These are phyloP conservation scores for Parapristionchus giblindavisi DNA, from an alignment of 2,888 invertebrate species.

Conservation along the genomic window DNA sequence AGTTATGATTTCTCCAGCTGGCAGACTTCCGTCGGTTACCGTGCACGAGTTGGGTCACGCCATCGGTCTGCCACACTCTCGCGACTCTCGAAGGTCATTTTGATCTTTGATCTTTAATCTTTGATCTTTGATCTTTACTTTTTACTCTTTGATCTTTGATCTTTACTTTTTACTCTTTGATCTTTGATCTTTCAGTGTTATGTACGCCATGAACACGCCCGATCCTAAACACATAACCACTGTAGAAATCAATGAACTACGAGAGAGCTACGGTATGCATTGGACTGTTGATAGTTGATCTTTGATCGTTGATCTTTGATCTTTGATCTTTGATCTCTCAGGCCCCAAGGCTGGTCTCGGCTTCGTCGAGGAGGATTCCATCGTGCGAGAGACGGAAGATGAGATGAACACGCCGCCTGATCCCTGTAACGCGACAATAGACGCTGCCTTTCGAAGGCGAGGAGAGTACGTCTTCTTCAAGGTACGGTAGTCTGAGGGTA, in stretches of 20 bases:
- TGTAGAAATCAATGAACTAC: conserved; percentile 28
- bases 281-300: background rate
- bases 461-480: conserved; percentile 36
- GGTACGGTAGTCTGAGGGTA: background rate
- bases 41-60: conserved; percentile 31
- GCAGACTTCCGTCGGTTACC: conserved; percentile 2
- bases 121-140: background rate
- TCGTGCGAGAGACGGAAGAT: conserved; percentile 10
- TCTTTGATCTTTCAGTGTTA: conserved; percentile 31
- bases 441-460: conserved; percentile 21
- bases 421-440: conserved; percentile 18
- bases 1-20: background rate
- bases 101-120: background rate
- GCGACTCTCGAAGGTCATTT: background rate
- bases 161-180: background rate
- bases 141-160: background rate
- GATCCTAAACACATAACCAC: conserved; percentile 23
- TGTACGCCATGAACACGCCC: conserved; percentile 35
- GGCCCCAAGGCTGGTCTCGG: conserved; percentile 17
- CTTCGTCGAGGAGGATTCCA: conserved; percentile 29
- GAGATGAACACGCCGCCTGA: conserved; percentile 26
- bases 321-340: background rate
- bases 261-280: conserved; percentile 32
- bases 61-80: conserved; percentile 21
- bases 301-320: background rate